Base-by-base conservation (phyloP, 2,797 vertebrate genomes). In the Sandelia bainsii region DNA sequence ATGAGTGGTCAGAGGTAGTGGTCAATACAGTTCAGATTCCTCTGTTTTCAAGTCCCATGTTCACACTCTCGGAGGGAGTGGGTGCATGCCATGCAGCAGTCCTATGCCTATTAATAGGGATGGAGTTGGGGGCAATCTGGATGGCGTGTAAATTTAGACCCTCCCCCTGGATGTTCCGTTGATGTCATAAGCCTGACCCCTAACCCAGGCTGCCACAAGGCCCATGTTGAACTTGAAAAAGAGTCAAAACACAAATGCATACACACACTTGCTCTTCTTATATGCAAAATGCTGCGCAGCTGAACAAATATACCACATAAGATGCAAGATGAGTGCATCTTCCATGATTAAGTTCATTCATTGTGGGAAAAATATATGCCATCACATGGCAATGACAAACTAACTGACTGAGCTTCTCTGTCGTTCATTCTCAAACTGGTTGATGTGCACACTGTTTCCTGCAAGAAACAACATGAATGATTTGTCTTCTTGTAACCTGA, bases 21-120 rank as follows among this genome's bases (percentile, higher is more conserved):
- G 66, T 84, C 68, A 73, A 72, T 91, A 89, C 89, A 87, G 82
- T 83, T 87, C 84, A 90, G 84, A 90, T 91, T 87, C 80, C 72
- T 83, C 57, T 83, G 73, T 91, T 92, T 93, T 91, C 79, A 87
- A 62, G 56, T 77, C 74, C 72, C 66, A 42, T 89, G 83, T 88
- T 90, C 83, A 89, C 90, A 91, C 88, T 86, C 79, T 75, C 32
- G 0, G 57, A 88, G 79, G 60, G 75, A 87, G 75, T 14, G 59
- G 68, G 83, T 79, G 72, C 89, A 89, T 91, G 83, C 88, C 92
- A 90, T 53, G 42, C 88, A 87, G 83, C 86, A 90, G 86, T 88
- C 85, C 87, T 77, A 57, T 11, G 63, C n/a, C 91, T 95, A 94
- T 93, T 92, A 91, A 93, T 94, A 94, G 88, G 83, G 84, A 89